Conservation (phyloP, 2,113 vertebrate species). For the Hirundichthys speculiger region DNA sequence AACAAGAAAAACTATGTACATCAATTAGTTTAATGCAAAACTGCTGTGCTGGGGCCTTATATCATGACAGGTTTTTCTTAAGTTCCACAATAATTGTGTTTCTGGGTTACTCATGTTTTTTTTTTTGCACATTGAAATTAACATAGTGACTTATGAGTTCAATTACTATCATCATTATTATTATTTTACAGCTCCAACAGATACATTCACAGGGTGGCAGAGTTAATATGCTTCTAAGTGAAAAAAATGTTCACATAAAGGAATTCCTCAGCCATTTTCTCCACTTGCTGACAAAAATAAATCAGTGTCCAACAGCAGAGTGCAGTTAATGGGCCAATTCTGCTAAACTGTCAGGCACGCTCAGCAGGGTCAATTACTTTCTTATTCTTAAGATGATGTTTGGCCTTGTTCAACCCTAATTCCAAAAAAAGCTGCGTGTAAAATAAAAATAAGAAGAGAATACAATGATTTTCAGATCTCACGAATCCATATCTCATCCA, state of each 20-base stretch:
- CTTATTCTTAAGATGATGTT: not conserved
- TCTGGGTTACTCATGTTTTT: too few relatives aligned
- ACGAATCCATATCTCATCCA: too few relatives aligned
- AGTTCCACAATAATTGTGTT: conserved; percentile 11
- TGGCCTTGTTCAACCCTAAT: too few relatives aligned
- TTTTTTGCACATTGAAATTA: conserved; percentile 4
- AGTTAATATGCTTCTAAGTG: conserved; percentile 44
- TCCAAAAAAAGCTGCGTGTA: too few relatives aligned
- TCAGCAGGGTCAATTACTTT: conserved; percentile 7
- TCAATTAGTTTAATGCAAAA: too few relatives aligned
- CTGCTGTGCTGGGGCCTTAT: not conserved
- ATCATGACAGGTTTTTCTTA: conserved; percentile 21
- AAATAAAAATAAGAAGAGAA: too few relatives aligned
- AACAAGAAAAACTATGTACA: not conserved
- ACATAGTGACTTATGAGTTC: conserved; percentile 52
- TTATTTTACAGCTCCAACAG: conserved; percentile 24
- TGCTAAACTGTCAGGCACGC: not conserved
- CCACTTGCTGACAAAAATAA: conserved; percentile 44
- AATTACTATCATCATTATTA: conserved; percentile 27
- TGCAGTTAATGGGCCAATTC: conserved; percentile 20
- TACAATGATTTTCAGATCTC: too few relatives aligned
- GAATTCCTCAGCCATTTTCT: conserved; percentile 40
- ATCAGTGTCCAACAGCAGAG: conserved; percentile 5
- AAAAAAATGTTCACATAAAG: conserved; percentile 31
- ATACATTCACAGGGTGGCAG: conserved; percentile 50